These are phyloP conservation scores for Drosophila suboccidentalis DNA, from an alignment of 2,888 invertebrate genomes.

Conservation along the genomic window DNA sequence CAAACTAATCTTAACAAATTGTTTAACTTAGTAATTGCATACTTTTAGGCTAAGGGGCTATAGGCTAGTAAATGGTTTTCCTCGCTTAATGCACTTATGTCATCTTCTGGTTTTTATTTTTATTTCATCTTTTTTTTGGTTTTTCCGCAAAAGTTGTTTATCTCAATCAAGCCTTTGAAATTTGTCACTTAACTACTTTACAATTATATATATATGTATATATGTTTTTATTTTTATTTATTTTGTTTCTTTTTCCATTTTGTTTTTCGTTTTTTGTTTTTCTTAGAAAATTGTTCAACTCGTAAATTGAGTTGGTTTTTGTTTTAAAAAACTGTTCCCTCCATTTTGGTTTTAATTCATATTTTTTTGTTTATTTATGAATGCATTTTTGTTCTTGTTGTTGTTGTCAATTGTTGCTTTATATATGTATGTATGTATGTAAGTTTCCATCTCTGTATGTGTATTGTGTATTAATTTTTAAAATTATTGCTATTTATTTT, in stretches of 20 bases:
- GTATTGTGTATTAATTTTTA: conserved; percentile 28
- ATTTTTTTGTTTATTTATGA: conserved; percentile 52
- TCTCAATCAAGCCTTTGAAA: conserved; percentile 54
- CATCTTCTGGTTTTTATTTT: conserved; percentile 23
- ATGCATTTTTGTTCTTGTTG: conserved; percentile 42
- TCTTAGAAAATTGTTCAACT: conserved; percentile 59
- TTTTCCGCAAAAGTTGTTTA: conserved; percentile 38
- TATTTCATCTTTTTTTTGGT: conserved; percentile 18
- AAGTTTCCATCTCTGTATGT: conserved; percentile 31
- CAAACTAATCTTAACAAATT: conserved; percentile 60
- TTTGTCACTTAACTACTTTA: conserved; percentile 59
- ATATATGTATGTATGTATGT: no score
- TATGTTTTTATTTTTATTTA: neutral
- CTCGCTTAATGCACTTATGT: conserved; percentile 79
- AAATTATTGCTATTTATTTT: conserved; percentile 53
- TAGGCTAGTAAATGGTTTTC: conserved; percentile 76
- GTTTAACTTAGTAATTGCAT: conserved; percentile 79
- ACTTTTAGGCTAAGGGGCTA: conserved; percentile 81
- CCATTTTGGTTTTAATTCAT: conserved; percentile 80
- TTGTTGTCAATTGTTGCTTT: conserved; percentile 59
- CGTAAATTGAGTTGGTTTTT: conserved; percentile 55
- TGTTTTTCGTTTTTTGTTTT: conserved; percentile 45
- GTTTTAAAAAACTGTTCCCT: conserved; percentile 75
- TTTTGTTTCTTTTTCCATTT: conserved; percentile 2
- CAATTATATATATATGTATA: conserved; percentile 45